These are phyloP conservation scores for Drosophila ananassae DNA, from an alignment of 1,140 invertebrate genomes.

Conservation along the genomic window DNA sequence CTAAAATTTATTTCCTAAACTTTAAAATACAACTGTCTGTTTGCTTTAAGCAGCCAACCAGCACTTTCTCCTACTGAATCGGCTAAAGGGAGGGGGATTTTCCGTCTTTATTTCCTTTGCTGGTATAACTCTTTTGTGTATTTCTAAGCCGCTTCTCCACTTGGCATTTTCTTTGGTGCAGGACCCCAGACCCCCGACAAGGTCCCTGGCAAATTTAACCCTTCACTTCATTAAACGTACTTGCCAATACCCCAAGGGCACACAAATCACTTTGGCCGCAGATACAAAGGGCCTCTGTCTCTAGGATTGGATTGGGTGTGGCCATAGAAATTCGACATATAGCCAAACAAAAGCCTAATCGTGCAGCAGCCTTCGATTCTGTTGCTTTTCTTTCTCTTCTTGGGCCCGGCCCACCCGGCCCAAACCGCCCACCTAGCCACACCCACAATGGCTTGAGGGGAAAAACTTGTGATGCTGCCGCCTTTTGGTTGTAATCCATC, in stretches of 20 bases:
- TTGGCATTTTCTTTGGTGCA: slow-evolving; percentile 32
- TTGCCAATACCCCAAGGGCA: slow-evolving; percentile 64
- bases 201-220: slow-evolving; percentile 69
- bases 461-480: slow-evolving; percentile 48
- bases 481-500: slow-evolving; percentile 81
- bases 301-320: slow-evolving; percentile 56
- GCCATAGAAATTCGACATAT: slow-evolving; percentile 79
- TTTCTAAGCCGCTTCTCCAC: slow-evolving; percentile 53
- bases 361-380: slow-evolving; percentile 54
- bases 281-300: slow-evolving; percentile 55
- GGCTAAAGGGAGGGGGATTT: slow-evolving; percentile 20
- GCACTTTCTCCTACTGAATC: slow-evolving; percentile 52
- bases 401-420: neutral
- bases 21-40: slow-evolving; percentile 5
- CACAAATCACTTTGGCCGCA: slow-evolving; percentile 76
- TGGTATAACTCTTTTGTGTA: slow-evolving; percentile 29
- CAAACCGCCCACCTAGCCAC: slow-evolving; percentile 27
- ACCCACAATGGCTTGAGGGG: slow-evolving; percentile 28
- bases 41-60: slow-evolving; percentile 36
- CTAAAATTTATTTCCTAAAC: neutral
- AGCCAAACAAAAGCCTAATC: slow-evolving; percentile 81
- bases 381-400: neutral
- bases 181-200: neutral
- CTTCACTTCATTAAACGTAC: slow-evolving; percentile 81
- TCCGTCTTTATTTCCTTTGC: slow-evolving; percentile 31